Percentiles rank a stretch among this genome's conserved stretches.
These are phyloP conservation scores for Myrmecophaga tridactyla DNA, from an alignment of 2,113 vertebrate species.

Conservation along the genomic window DNA sequence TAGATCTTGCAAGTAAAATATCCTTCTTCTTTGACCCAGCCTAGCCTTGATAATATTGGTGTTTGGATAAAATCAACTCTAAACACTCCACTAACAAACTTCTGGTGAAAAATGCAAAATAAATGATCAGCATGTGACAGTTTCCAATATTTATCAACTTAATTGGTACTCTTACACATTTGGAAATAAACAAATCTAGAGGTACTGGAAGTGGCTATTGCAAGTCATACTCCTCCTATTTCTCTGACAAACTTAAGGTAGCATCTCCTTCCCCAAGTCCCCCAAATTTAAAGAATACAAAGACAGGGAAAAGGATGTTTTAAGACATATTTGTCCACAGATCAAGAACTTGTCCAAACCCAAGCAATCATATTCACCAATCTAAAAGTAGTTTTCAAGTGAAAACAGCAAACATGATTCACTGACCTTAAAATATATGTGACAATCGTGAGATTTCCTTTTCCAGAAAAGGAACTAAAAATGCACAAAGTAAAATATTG, in stretches of 20 bases:
- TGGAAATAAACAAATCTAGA: neutral
- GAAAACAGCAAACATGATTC: neutral
- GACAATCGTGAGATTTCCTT: neutral
- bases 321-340: neutral
- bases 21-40: neutral
- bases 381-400: neutral
- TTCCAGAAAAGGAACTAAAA: neutral
- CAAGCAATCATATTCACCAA: neutral
- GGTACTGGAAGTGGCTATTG: neutral
- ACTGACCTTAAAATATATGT: neutral
- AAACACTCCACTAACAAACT: neutral
- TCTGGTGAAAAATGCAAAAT: neutral
- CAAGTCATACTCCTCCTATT: neutral
- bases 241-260: neutral
- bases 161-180: neutral
- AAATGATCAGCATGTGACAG: neutral
- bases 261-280: neutral
- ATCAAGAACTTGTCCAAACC: neutral
- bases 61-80: neutral
- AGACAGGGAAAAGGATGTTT: neutral
- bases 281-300: neutral
- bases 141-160: neutral
- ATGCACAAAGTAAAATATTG: neutral
- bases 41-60: neutral
- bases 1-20: neutral